Evolutionary conservation across 2,888 invertebrate genomes (phyloP), one percentile per base, ranked within the genome.

Genomic region (Apamea anceps): DNA sequence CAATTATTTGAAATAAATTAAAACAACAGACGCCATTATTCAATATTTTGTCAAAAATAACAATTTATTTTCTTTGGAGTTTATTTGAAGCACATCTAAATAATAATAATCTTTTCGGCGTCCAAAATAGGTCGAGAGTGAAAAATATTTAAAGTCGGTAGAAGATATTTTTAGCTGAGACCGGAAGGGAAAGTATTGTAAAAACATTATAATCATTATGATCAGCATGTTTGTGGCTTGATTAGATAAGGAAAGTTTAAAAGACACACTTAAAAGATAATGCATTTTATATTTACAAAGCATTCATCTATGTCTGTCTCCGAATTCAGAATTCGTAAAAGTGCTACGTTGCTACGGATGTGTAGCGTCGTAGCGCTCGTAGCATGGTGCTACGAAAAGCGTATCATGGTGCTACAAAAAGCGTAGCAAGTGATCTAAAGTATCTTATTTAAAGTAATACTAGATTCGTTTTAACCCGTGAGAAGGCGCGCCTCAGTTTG

Each of bases 391-490:
- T 82, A 82, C 85, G 85, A 73, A 67, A 82, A 32, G 10, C 63
- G 75, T 72, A 83, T n/a, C 62, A 18, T 0, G 0, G 1, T 37
- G 65, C 82, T 82, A 82, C 85, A 80, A 73, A 67, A 82, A 32
- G 10, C 63, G 75, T 72, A 83, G 63, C 71, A 81, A 37, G 8
- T 77, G 6, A 25, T 18, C 12, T 13, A 21, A 10, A 25, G 15
- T 32, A 1, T 32, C 10, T 10, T 60, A 2, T 18, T 1, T 45
- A 6, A 25, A 54, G n/a, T 32, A 15, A 45, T 45, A 65, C 1
- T 57, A n/a, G 15, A 21, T 57, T 63, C 8, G 10, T 32, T 7
- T n/a, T 15, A 10, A 45, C 10, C 10, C n/a, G n/a, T n/a, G n/a
- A n/a, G n/a, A n/a, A n/a, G n/a, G n/a, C n/a, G n/a, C n/a, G n/a